Evolutionary conservation across 2,888 invertebrate species (phyloP), one percentile per base, ranked within the genome.

Genomic region (Acleris emargana): DNA sequence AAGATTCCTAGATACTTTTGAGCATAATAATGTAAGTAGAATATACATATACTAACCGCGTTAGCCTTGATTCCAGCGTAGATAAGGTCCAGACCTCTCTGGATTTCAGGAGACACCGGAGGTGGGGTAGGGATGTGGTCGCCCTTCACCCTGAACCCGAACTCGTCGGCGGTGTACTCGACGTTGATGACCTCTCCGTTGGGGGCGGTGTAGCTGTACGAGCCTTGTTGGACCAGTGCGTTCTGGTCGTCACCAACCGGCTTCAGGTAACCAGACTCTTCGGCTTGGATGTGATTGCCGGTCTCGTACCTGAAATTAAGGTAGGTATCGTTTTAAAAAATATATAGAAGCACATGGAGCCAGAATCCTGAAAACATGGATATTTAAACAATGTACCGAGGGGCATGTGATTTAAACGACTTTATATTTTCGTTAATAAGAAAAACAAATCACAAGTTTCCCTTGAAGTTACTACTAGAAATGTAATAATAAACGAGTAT

Each of bases 61-160:
- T 93, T 93, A 53, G 93, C 91, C 80, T 95, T 95, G 73, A 97
- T 97, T 76, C 96, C 96, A 67, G 96, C 97, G 84, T 95, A 97
- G 86, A 97, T 97, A 80, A 97, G 94, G 85, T 97, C 97, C 68
- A 97, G 93, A 62, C 97, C 97, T 83, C 97, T 97, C 87, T 97
- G 97, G 78, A 97, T 97, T 92, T 97, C 97, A 69, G 95, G 94
- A 61, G 96, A 96, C 28, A 96, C 95, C 68, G 97, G 96, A 16
- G 97, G 97, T 68, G 97, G 95, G 58, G 97, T 97, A 69, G 97
- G 97, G 78, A 97, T 94, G 82, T 97, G 97, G 83, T 96, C 96
- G 0, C 97, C 97, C 72, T 94, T 93, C 58, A 96, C 96, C 72
- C 96, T 95, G 94, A 97, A 97, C 55, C 97, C 97, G 75, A 94